Conservation (phyloP, 2,797 vertebrate species). For the Pseudochirops corinnae region DNA sequence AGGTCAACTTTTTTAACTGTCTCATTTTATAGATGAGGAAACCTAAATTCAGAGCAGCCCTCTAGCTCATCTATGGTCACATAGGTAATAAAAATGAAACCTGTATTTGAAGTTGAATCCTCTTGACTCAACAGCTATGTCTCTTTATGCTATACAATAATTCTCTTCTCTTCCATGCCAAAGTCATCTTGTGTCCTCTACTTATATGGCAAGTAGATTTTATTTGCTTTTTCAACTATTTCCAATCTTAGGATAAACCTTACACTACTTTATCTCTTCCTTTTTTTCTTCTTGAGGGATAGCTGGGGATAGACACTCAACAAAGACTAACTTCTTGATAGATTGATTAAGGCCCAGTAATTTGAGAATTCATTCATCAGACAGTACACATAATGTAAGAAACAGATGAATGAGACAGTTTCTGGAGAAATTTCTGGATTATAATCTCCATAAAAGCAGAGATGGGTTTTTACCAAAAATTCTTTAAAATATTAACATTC, state of each 20-base stretch:
- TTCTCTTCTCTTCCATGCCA: background rate
- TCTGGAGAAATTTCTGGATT: background rate
- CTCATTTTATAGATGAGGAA: background rate
- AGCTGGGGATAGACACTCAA: background rate
- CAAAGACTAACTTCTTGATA: background rate
- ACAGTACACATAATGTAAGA: background rate
- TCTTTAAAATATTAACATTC: background rate
- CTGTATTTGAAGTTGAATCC: background rate
- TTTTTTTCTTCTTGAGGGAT: background rate
- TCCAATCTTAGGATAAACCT: background rate
- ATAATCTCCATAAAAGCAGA: background rate
- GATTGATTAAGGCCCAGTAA: background rate
- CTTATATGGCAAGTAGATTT: background rate
- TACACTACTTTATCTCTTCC: background rate
- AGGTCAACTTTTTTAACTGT: background rate
- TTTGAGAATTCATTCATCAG: background rate
- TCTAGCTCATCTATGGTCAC: background rate
- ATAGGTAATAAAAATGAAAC: background rate
- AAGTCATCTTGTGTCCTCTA: background rate
- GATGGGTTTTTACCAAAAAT: background rate
- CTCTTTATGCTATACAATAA: background rate
- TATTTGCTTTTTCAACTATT: background rate
- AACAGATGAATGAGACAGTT: background rate
- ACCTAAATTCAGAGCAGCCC: background rate
- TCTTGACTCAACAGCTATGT: background rate